A percentile compares a stretch with the other conserved stretches of the same genome.
Evolutionary conservation across 2,797 vertebrate genomes (phyloP).

Genomic region (Parauchenoglanis punctatus): DNA sequence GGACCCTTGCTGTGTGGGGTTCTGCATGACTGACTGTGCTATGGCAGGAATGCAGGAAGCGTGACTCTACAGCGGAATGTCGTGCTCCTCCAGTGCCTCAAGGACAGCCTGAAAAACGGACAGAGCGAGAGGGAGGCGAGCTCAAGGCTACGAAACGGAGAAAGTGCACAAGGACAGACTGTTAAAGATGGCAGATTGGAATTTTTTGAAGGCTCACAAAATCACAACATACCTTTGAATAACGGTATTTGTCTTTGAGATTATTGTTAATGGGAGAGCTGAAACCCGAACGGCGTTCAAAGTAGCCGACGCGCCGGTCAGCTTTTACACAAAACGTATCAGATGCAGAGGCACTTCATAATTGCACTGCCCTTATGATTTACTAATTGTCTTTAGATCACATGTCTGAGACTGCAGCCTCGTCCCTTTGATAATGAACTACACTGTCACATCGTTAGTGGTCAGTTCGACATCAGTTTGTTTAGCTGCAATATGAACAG

Average conservation of each 20-base stretch:
- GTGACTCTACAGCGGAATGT: slow-evolving; percentile 33
- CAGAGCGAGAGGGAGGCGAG: slow-evolving; percentile 24
- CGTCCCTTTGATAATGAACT: slow-evolving; percentile 50
- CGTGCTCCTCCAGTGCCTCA: slow-evolving; percentile 42
- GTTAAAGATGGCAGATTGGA: slow-evolving; percentile 9
- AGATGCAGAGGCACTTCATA: slow-evolving; percentile 29
- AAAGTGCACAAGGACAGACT: slow-evolving; percentile 34
- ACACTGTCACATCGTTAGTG: slow-evolving; percentile 28
- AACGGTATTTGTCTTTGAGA: background rate
- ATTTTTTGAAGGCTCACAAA: background rate
- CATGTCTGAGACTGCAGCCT: slow-evolving; percentile 39
- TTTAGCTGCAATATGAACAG: background rate
- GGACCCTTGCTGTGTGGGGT: slow-evolving; percentile 45
- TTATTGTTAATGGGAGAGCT: slow-evolving; percentile 15
- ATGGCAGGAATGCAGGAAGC: slow-evolving; percentile 53
- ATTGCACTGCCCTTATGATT: slow-evolving; percentile 41
- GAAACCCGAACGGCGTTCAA: slow-evolving; percentile 18
- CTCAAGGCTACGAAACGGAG: slow-evolving; percentile 26
- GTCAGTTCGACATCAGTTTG: slow-evolving; percentile 13
- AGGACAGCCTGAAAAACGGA: slow-evolving; percentile 49
- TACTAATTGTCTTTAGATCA: slow-evolving; percentile 51
- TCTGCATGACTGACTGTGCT: slow-evolving; percentile 55
- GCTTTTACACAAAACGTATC: slow-evolving; percentile 32
- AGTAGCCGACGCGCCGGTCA: slow-evolving; percentile 13
- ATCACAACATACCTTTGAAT: background rate